Evolutionary conservation across 2,797 vertebrate species (phyloP), one percentile per base, ranked within the genome.

Genomic region (Acanthornis magna): DNA sequence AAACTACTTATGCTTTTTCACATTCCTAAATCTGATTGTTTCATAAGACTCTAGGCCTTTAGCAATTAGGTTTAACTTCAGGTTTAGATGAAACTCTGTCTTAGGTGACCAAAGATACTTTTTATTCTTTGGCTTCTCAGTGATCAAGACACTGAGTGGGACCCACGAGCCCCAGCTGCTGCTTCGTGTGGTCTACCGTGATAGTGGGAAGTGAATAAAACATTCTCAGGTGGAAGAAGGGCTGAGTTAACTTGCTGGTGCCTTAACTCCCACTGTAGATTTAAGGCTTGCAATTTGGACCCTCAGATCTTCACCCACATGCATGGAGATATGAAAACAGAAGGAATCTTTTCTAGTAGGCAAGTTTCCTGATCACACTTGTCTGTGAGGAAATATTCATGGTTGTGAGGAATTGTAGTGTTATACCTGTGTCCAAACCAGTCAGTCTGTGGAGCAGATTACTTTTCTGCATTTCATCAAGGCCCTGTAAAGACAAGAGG

Each of bases 91-190:
- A 26, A 43, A 62, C 51, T 80, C 13, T 90, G 27, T 40, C 19
- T 55, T 38, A 48, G 10, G 4, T 62, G 12, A 34, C 26, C 36
- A 29, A 75, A 89, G 3, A 7, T 12, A 5, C 20, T 5, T 51
- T 34, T 60, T 38, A 10, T 51, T 78, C 50, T 60, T 67, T 13
- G 4, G 3, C 21, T 76, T 73, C 40, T 48, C 15, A 9, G 48
- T 57, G 32, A 51, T 57, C 20, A 58, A 58, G 47, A 29, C 21
- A 57, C 6, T 2, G 12, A 14, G 3, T 38, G 30, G 23, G 50
- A 45, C 20, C 17, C 26, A 17, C 0, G 1, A 76, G 26, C 9
- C 20, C 22, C 30, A 36, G 0, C 4, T 43, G 16, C 21, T 81
- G 4, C 32, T 85, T 53, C 55, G 25, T 38, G 10, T 15, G 20